phyloP scores from a whole-genome alignment of 1,140 invertebrate genomes.

The Anoplophora glabripennis region DNA sequence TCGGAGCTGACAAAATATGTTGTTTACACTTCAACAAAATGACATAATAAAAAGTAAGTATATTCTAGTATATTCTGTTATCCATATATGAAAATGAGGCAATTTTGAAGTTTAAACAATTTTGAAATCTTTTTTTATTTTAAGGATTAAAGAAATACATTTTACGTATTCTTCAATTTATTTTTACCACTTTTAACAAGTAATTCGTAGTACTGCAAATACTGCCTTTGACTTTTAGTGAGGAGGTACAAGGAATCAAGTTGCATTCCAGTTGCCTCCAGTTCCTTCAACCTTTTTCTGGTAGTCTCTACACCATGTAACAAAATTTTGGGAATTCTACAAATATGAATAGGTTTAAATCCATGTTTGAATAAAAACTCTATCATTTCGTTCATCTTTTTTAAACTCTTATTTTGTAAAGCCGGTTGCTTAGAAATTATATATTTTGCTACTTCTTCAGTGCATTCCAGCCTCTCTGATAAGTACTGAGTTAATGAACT shows the following conservation, averaged over 20 bases:
- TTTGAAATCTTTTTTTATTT: too few species aligned
- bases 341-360: constrained; percentile 51
- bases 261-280: constrained; percentile 47
- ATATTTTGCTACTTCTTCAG: constrained; percentile 40
- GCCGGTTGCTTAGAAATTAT: constrained; percentile 51
- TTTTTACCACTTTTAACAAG: constrained; percentile 31
- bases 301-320: constrained; percentile 54
- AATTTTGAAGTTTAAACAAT: too few species aligned
- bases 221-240: constrained; percentile 53
- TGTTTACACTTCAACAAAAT: too few species aligned
- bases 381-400: constrained; percentile 53
- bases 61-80: too few species aligned
- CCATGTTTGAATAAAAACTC: constrained; percentile 53
- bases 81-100: too few species aligned
- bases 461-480: constrained; percentile 50
- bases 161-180: constrained; percentile 24
- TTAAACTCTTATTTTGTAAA: constrained; percentile 50
- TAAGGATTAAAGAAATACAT: too few species aligned
- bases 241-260: constrained; percentile 51
- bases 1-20: too few species aligned
- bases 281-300: constrained; percentile 48
- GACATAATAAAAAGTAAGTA: too few species aligned
- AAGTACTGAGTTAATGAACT: constrained; percentile 51
- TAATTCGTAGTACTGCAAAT: constrained; percentile 38
- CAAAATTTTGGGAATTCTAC: constrained; percentile 52